A percentile compares a stretch with the other conserved stretches of the same genome.
phyloP scores from a whole-genome alignment of 2,797 vertebrate genomes.

The Xyrichtys novacula region DNA sequence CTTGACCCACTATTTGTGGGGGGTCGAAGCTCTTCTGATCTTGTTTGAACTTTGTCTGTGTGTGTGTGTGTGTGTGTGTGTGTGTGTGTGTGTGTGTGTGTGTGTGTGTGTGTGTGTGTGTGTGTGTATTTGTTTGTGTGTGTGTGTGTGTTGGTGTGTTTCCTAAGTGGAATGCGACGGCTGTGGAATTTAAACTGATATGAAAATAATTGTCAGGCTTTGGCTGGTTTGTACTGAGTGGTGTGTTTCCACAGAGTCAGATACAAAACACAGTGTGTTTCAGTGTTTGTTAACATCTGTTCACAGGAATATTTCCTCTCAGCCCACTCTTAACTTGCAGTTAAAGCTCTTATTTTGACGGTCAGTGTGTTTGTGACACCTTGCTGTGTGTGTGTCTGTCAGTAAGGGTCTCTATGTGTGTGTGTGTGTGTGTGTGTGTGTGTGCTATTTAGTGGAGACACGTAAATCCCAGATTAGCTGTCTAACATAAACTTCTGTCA shows the following conservation, averaged over 20 bases:
- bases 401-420: too few species aligned
- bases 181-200: slow-evolving; percentile 78
- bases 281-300: slow-evolving; percentile 19
- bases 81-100: slow-evolving; percentile 3
- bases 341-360: not conserved
- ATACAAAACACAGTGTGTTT: slow-evolving; percentile 31
- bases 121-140: not conserved
- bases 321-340: not conserved
- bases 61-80: not conserved
- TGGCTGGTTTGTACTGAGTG: slow-evolving; percentile 38
- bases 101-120: not conserved
- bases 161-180: slow-evolving; percentile 61
- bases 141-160: not conserved
- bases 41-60: too few species aligned
- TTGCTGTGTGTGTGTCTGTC: not conserved
- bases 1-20: too few species aligned
- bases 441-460: slow-evolving; percentile 22
- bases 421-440: slow-evolving; percentile 13
- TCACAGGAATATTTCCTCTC: slow-evolving; percentile 10
- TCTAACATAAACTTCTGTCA: slow-evolving; percentile 33
- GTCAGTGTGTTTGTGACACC: not conserved
- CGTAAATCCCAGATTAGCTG: slow-evolving; percentile 42
- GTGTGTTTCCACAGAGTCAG: slow-evolving; percentile 45
- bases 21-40: too few species aligned
- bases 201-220: slow-evolving; percentile 75